phyloP scores from a whole-genome alignment of 2,888 invertebrate species.

The Poecilus cupreus region DNA sequence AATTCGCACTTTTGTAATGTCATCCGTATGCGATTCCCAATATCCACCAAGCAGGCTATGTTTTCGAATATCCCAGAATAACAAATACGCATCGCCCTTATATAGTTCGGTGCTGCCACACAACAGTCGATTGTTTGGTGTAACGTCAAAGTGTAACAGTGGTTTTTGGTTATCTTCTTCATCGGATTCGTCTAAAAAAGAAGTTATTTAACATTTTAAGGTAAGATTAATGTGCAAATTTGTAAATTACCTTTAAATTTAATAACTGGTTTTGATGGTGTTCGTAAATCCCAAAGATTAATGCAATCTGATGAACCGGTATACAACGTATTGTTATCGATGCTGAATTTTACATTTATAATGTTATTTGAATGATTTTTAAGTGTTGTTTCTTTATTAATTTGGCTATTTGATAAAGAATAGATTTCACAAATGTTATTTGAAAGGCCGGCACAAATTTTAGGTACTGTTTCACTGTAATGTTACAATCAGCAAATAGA shows the following conservation, averaged over 20 bases:
- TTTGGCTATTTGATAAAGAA: constrained; percentile 70
- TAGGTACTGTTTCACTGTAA: constrained; percentile 70
- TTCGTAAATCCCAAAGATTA: constrained; percentile 79
- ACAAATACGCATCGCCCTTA: constrained; percentile 81
- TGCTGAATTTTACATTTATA: constrained; percentile 77
- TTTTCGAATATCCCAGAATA: constrained; percentile 87
- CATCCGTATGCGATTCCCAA: constrained; percentile 89
- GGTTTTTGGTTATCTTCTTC: constrained; percentile 72
- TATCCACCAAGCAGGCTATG: constrained; percentile 83
- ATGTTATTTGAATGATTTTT: constrained; percentile 73
- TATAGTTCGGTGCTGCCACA: constrained; percentile 85
- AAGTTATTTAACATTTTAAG: background rate
- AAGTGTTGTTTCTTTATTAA: constrained; percentile 70
- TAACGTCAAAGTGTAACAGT: constrained; percentile 84
- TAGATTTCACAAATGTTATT: constrained; percentile 74
- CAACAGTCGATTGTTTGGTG: constrained; percentile 80
- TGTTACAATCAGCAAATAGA: constrained; percentile 59
- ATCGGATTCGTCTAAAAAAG: constrained; percentile 67
- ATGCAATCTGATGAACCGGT: constrained; percentile 78
- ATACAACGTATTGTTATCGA: constrained; percentile 76
- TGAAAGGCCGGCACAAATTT: constrained; percentile 74
- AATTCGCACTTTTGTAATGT: constrained; percentile 80
- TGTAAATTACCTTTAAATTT: constrained; percentile 71
- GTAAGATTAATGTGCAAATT: background rate
- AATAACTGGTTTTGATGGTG: constrained; percentile 71